Base-by-base conservation (phyloP, 2,888 invertebrate species). In the Camponotus fellah region DNA sequence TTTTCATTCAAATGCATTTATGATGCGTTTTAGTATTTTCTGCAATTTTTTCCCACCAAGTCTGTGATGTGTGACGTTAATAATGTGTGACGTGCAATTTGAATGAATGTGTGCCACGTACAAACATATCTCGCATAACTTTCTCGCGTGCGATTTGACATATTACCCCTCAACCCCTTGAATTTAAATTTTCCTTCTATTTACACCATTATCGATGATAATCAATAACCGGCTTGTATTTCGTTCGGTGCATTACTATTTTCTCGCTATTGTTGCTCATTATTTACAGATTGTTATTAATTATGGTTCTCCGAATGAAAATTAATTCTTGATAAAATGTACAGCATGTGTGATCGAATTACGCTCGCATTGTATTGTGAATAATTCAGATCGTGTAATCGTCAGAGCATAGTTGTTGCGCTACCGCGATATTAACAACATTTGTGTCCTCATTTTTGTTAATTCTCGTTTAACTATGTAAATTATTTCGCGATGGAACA, bases 301-400 rank as follows among this genome's bases (percentile, higher is more conserved):
- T 80, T 80, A 80, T 60, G 79, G 60, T 80, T 80, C 60, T 80
- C 77, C 60, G 60, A 80, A 80, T 80, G 79, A 80, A 72, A 80
- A 80, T 80, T 80, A 80, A 80, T 80, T 80, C 79, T 80, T 80
- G 79, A 80, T 80, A 80, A 80, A 80, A 80, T 60, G 79, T 74
- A 74, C 60, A 60, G 46, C 40, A 72, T 72, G 72, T 68, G 56
- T 77, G 69, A 72, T 80, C 79, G 79, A 71, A 74, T 80, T 80
- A 80, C 46, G 75, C 43, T 46, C 75, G 79, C 60, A 80, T 74
- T 80, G 79, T 79, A 79, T 72, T 72, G 60, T 80, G 79, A 80
- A 80, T 80, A 80, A 80, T 80, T 74, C 74, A 80, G 79, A 80
- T 80, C 75, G 60, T 80, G 60, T 80, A 80, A 80, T 80, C 79